phyloP scores from a whole-genome alignment of 2,113 vertebrate genomes.

The Eudyptes chrysolophus region DNA sequence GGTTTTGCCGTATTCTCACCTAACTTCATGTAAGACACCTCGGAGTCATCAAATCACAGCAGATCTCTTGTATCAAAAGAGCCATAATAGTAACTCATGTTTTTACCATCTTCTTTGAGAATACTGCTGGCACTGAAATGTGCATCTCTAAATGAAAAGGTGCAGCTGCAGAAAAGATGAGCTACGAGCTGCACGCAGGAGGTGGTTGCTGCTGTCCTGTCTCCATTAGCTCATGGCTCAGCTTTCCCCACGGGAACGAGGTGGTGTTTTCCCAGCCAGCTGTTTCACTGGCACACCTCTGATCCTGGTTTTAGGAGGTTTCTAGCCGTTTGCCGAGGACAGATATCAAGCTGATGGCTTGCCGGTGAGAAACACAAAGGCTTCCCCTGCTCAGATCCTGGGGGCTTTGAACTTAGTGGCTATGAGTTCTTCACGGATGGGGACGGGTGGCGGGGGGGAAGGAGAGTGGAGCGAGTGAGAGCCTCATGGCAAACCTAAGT shows the following conservation, averaged over 20 bases:
- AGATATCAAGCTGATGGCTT: not conserved
- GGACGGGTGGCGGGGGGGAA: not conserved
- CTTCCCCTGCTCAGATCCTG: not conserved
- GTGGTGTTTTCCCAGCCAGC: not conserved
- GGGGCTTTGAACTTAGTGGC: not conserved
- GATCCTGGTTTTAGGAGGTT: not conserved
- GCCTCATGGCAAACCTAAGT: not conserved
- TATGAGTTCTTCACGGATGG: rapidly evolving
- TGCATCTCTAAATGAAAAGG: not conserved
- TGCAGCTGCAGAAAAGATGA: not conserved
- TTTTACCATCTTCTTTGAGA: not conserved
- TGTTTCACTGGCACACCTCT: not conserved
- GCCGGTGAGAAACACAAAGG: not conserved
- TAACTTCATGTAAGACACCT: not conserved
- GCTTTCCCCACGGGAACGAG: rapidly evolving
- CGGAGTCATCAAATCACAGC: not conserved
- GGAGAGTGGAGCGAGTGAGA: not conserved
- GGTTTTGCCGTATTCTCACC: not conserved
- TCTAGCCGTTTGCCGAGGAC: not conserved
- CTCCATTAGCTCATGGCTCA: not conserved
- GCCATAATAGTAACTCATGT: not conserved
- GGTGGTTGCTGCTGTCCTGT: not conserved
- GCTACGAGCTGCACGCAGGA: rapidly evolving
- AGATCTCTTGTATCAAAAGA: not conserved
- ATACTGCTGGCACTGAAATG: rapidly evolving